A percentile compares a stretch with the other conserved stretches of the same genome.
phyloP scores from a whole-genome alignment of 2,113 vertebrate species.

The Lampris incognitus region DNA sequence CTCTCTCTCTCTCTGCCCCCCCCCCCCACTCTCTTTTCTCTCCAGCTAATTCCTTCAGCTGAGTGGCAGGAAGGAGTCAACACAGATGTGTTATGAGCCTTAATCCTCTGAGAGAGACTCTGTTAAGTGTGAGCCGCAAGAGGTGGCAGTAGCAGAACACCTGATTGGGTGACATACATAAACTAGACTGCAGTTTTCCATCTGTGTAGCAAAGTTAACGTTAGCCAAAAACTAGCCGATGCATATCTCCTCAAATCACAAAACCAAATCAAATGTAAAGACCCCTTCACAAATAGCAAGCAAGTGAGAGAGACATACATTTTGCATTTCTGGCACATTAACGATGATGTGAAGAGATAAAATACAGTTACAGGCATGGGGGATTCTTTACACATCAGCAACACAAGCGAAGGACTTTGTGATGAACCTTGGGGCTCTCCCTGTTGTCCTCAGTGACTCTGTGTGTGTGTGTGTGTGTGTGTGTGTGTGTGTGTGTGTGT shows the following conservation, averaged over 20 bases:
- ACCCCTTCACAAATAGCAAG: no score
- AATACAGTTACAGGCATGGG: no score
- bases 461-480: background rate
- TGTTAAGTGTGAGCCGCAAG: background rate
- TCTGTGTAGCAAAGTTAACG: no score
- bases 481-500: constrained; percentile 21
- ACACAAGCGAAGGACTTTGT: background rate
- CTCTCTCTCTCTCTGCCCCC: background rate
- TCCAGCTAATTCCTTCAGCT: constrained; percentile 9
- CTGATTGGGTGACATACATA: no score
- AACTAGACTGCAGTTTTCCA: no score
- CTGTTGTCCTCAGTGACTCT: constrained; percentile 24
- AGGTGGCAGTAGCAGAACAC: no score
- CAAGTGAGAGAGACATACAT: no score
- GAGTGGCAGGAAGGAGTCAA: constrained; percentile 2
- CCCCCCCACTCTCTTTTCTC: background rate
- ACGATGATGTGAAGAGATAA: no score
- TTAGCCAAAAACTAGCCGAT: no score
- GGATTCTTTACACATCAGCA: background rate
- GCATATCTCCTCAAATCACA: no score
- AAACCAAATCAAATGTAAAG: no score
- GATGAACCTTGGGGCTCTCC: constrained; percentile 10
- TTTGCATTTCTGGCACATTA: no score
- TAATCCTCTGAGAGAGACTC: background rate
- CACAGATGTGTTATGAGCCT: constrained; percentile 21